Evolutionary conservation across 2,888 invertebrate species (phyloP).

Genomic region (Erebia ligea): DNA sequence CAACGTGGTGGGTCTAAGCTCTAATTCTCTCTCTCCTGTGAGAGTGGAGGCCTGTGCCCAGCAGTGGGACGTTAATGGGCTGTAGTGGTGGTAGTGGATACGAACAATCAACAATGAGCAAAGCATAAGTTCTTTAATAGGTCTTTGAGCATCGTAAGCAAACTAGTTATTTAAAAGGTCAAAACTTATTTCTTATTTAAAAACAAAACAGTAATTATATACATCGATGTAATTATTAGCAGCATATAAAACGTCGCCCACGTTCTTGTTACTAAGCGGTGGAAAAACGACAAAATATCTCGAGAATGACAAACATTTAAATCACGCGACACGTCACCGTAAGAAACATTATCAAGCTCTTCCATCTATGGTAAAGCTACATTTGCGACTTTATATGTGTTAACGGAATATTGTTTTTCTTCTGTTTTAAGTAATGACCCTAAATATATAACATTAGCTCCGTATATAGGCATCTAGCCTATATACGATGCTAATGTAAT

Average conservation of each 20-base stretch:
- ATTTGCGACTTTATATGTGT: neutral
- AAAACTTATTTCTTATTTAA: conserved; percentile 1
- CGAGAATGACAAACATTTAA: neutral
- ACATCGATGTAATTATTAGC: neutral
- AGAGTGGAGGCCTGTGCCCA: too few relatives aligned
- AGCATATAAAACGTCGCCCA: conserved; percentile 1
- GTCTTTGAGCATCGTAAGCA: too few relatives aligned
- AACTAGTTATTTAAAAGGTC: neutral
- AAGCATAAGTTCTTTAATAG: too few relatives aligned
- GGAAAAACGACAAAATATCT: neutral
- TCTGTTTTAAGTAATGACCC: neutral
- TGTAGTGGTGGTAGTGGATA: too few relatives aligned
- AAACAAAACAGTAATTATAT: neutral
- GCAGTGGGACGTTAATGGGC: too few relatives aligned
- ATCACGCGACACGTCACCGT: neutral
- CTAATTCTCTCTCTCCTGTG: too few relatives aligned
- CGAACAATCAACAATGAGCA: too few relatives aligned
- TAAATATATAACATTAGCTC: neutral
- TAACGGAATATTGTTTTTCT: conserved; percentile 5
- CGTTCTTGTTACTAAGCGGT: conserved; percentile 1
- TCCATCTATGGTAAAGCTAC: neutral
- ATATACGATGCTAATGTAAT: too few relatives aligned
- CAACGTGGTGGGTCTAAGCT: too few relatives aligned
- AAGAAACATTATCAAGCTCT: neutral
- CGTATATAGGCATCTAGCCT: too few relatives aligned